phyloP scores from a whole-genome alignment of 2,888 invertebrate species.

The Hirtodrosophila trivittata region DNA sequence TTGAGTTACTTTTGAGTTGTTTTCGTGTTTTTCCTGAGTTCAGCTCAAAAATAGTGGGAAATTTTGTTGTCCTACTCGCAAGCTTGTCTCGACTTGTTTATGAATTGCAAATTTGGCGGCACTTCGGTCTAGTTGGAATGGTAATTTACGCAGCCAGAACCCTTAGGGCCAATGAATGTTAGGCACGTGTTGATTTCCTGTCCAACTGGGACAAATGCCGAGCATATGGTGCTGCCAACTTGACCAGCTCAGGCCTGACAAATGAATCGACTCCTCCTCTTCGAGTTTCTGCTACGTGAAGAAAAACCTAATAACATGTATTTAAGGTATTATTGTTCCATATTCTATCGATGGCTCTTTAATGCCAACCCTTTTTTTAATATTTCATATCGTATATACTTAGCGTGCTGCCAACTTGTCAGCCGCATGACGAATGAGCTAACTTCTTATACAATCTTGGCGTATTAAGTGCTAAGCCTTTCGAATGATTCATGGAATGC shows the following conservation, averaged over 20 bases:
- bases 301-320: too few species aligned
- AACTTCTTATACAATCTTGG: too few species aligned
- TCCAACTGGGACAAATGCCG: conserved; percentile 35
- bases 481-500: too few species aligned
- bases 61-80: conserved; percentile 1
- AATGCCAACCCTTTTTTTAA: too few species aligned
- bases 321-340: too few species aligned
- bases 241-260: conserved; percentile 4
- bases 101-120: conserved; percentile 42
- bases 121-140: conserved; percentile 11
- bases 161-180: conserved; percentile 32
- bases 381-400: too few species aligned
- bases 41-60: conserved; percentile 36
- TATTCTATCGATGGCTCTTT: too few species aligned
- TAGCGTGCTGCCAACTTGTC: background rate
- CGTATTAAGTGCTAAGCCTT: too few species aligned
- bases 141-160: conserved; percentile 24
- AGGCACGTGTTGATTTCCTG: conserved; percentile 48
- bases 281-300: too few species aligned
- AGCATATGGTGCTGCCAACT: conserved; percentile 35
- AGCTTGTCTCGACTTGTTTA: conserved; percentile 29
- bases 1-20: conserved; percentile 1
- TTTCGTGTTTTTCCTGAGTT: too few species aligned
- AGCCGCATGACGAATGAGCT: too few species aligned
- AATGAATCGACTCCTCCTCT: conserved; percentile 1